These are phyloP conservation scores for Listrodromus nycthemerus DNA, from an alignment of 2,888 invertebrate genomes.

Conservation along the genomic window DNA sequence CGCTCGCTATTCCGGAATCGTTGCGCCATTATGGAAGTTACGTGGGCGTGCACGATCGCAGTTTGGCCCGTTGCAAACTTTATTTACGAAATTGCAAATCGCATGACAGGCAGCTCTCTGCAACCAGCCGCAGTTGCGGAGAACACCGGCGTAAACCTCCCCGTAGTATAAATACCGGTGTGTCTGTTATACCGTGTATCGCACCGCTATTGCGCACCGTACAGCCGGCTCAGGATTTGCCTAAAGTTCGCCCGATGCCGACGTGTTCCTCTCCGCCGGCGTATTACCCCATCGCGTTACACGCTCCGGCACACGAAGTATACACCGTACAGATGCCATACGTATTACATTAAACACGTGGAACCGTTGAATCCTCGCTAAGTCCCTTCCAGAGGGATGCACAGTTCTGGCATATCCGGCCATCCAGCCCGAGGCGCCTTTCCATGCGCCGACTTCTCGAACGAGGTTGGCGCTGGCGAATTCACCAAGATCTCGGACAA, in stretches of 20 bases:
- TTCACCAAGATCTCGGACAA: conserved; percentile 12
- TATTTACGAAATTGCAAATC: conserved; percentile 81
- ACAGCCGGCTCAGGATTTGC: conserved; percentile 60
- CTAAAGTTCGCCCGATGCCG: conserved; percentile 47
- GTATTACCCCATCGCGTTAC: conserved; percentile 5
- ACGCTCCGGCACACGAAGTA: conserved; percentile 12
- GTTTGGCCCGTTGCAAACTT: conserved; percentile 82
- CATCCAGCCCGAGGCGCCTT: background rate
- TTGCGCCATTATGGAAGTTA: conserved; percentile 83
- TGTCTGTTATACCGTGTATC: conserved; percentile 30
- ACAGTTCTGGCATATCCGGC: background rate
- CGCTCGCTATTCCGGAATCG: conserved; percentile 74
- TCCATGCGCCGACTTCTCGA: conserved; percentile 20
- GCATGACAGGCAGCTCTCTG: conserved; percentile 71
- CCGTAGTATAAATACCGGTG: conserved; percentile 15
- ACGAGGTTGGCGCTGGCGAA: conserved; percentile 1
- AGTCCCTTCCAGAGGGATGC: conserved; percentile 13
- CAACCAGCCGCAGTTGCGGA: conserved; percentile 47
- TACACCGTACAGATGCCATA: background rate
- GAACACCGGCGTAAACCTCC: conserved; percentile 16
- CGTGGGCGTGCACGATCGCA: conserved; percentile 82
- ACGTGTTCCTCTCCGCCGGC: conserved; percentile 49
- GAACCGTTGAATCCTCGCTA: conserved; percentile 1
- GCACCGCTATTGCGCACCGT: background rate
- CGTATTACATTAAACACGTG: conserved; percentile 13